phyloP scores from a whole-genome alignment of 2,888 invertebrate species.

The Harpalus rufipes region DNA sequence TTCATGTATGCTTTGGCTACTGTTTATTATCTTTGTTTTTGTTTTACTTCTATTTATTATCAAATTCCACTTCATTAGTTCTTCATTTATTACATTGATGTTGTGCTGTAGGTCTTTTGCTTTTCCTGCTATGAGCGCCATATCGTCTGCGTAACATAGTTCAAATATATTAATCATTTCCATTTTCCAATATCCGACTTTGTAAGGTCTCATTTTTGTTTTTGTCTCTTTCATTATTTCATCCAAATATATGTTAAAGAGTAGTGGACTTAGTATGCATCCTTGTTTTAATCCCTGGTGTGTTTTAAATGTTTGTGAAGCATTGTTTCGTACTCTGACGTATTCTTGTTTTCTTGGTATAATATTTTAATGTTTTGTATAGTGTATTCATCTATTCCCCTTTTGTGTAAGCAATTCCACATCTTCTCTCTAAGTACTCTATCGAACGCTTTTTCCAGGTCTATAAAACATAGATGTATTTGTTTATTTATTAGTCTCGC shows the following conservation, averaged over 20 bases:
- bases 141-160: slow-evolving; percentile 23
- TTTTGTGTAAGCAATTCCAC: slow-evolving; percentile 4
- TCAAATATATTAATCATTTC: neutral
- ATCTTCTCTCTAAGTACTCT: slow-evolving; percentile 1
- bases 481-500: no score
- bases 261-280: neutral
- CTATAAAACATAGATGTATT: neutral
- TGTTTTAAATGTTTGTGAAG: neutral
- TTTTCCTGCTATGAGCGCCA: neutral
- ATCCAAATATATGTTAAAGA: slow-evolving; percentile 21
- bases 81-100: neutral
- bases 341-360: slow-evolving; percentile 13
- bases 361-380: slow-evolving; percentile 15
- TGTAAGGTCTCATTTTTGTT: slow-evolving; percentile 4
- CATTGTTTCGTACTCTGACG: neutral
- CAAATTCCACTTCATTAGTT: neutral
- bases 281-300: neutral
- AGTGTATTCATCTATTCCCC: slow-evolving; percentile 38
- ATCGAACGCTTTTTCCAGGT: neutral
- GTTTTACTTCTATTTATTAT: slow-evolving; percentile 14
- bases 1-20: neutral
- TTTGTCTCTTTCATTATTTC: neutral
- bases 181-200: slow-evolving; percentile 23
- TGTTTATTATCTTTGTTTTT: slow-evolving; percentile 13
- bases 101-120: slow-evolving; percentile 16